Conservation (phyloP, 2,888 invertebrate genomes). For the Dynastes maya region DNA sequence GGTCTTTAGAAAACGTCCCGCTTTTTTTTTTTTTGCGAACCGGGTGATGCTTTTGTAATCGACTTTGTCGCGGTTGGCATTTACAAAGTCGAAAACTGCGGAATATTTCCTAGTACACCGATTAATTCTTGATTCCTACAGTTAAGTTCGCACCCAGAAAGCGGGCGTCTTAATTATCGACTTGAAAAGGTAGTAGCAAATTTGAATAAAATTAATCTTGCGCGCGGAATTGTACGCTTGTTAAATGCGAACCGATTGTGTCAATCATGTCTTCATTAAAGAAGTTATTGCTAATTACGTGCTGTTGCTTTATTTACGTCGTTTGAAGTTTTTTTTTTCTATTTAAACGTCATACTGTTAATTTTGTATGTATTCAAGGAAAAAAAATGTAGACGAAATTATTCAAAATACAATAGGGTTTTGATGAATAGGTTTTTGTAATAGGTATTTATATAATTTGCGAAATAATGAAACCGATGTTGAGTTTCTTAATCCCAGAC, state of each 20-base stretch:
- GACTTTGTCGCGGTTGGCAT: constrained; percentile 12
- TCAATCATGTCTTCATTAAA: constrained; percentile 6
- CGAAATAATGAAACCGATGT: too few relatives aligned
- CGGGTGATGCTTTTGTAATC: neutral
- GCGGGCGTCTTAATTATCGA: constrained; percentile 10
- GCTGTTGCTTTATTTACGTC: neutral
- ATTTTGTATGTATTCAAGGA: too few relatives aligned
- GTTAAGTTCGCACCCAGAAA: constrained; percentile 1
- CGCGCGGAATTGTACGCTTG: neutral
- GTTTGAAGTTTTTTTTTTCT: neutral
- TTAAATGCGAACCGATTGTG: neutral
- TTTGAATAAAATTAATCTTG: constrained; percentile 34
- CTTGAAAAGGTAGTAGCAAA: constrained; percentile 21
- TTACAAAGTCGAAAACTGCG: constrained; percentile 26
- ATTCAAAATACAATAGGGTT: too few relatives aligned
- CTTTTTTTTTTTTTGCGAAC: neutral
- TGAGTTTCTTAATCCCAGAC: too few relatives aligned
- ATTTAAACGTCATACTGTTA: too few relatives aligned
- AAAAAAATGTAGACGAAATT: too few relatives aligned
- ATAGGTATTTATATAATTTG: too few relatives aligned
- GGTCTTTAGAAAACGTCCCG: neutral
- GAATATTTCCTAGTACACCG: constrained; percentile 32
- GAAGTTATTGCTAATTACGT: constrained; percentile 8
- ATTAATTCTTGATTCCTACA: constrained; percentile 9
- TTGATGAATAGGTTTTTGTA: too few relatives aligned